Base-by-base conservation (phyloP, 2,888 invertebrate species). In the Horisme vitalbata region DNA sequence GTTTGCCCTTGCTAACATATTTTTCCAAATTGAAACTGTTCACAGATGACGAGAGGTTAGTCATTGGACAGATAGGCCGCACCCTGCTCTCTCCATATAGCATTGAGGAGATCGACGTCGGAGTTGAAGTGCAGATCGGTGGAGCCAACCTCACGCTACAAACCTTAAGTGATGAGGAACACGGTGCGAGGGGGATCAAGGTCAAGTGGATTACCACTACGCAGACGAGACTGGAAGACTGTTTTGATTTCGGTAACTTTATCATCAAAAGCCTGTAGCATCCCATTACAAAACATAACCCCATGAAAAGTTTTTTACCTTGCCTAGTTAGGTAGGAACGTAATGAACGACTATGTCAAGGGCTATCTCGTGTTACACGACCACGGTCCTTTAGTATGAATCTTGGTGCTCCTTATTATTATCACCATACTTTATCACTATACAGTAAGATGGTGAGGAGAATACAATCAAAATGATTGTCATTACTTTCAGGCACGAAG, bases 161-260 rank as follows among this genome's bases (percentile, higher is more conserved):
- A 27, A 82, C 85, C 0, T 21, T 81, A 7, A 71, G 68, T 32
- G 84, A 88, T 11, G 67, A 68, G 0, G 53, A 51, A 0, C 41
- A 45, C 0, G 58, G 63, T 0, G 85, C 81, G 0, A 71, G 79
- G 35, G 86, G 83, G 1, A 72, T 89, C 45, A 79, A 79, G 54
- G 59, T 89, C 34, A 65, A 59, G 3, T 89, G 89, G 89, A 66
- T 78, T 2, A 73, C 79, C 0, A 56, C 65, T 0, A 59, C 70
- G 0, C 46, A 52, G 0, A 63, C 67, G 1, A 72, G 87, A 34
- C 65, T 89, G 10, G 85, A 89, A 44, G 91, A 92, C 59, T 92
- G 91, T 57, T 76, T 88, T 51, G 75, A 83, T 60, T 84, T 91
- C 54, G 83, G 86, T 43, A 31, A 18, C n/a, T n/a, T n/a, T n/a